phyloP scores from a whole-genome alignment of 2,797 vertebrate species.

The Numenius phaeopus region DNA sequence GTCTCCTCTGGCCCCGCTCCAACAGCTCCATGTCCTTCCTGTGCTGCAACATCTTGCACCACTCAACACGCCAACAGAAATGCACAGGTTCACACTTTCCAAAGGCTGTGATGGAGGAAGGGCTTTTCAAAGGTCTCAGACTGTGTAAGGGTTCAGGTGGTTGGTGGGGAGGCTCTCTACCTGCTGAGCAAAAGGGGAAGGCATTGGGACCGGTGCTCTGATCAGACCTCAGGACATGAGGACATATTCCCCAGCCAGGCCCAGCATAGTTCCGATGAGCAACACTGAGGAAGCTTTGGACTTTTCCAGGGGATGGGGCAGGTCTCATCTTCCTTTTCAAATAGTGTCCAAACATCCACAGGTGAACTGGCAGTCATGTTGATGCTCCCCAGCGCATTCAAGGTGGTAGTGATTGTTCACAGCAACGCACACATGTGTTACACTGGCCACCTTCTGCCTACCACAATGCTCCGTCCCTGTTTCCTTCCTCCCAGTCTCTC shows the following conservation, averaged over 20 bases:
- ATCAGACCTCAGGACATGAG: no score
- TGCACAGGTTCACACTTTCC: not conserved
- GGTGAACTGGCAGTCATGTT: accelerated
- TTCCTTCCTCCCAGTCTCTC: not conserved
- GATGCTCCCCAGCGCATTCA: not conserved
- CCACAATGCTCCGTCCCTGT: accelerated
- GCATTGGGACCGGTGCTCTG: no score
- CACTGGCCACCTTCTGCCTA: not conserved
- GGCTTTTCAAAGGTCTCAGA: not conserved
- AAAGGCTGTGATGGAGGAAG: not conserved
- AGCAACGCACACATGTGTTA: not conserved
- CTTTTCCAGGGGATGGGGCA: not conserved
- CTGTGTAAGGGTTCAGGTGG: not conserved
- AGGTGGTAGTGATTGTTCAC: not conserved
- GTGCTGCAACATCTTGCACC: not conserved
- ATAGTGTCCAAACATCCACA: not conserved
- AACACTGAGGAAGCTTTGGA: no score
- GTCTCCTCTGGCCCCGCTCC: no score
- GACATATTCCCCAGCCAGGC: no score
- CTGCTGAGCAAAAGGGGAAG: no score
- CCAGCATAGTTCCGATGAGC: no score
- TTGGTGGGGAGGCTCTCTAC: no score
- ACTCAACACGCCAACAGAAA: accelerated
- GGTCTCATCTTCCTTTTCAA: not conserved
- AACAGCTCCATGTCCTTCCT: no score